Base-by-base conservation (phyloP, 2,797 vertebrate genomes). In the Picus viridis region DNA sequence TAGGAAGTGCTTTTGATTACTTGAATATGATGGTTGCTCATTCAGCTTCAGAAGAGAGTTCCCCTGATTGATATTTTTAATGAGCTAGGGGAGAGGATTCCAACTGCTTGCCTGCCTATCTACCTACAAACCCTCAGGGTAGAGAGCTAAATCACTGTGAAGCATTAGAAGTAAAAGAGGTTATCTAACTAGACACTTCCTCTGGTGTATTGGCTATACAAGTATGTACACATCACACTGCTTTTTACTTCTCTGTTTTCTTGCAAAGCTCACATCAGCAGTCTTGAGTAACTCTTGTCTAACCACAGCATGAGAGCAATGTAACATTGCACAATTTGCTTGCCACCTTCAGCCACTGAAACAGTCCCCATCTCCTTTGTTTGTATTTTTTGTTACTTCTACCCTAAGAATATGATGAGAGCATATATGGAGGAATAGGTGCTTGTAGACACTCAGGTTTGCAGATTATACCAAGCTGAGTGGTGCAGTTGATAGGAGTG, bases 181-280 rank as follows among this genome's bases (percentile, higher is more conserved):
- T 86, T 95, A 79, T 90, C 89, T 84, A 77, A 62, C 43, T 24
- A 64, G 47, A 23, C 32, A 6, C 84, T 86, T 92, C 94, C 76
- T 88, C 54, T 88, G n/a, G 32, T 57, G 61, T 83, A 54, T 62
- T 23, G 70, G 47, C 11, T 70, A 36, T 69, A 86, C 32, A 23
- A 10, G 7, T 34, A 36, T 67, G 34, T 53, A 43, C 12, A 4
- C 36, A 73, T 75, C 36, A 34, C 32, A 13, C 27, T 4, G 57
- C 6, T 62, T 29, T 9, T 58, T 32, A 69, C 67, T 83, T 78
- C 26, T 85, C n/a, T 78, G 0, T 92, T 91, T 90, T 69, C 30
- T 65, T 78, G 24, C 16, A 61, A 59, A 88, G 71, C 49, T 88
- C 20, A 18, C 23, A 56, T 79, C 85, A 91, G 23, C 54, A 76